Percentiles rank a stretch among this genome's conserved stretches.
These are phyloP conservation scores for Hoplias malabaricus DNA, from an alignment of 2,113 vertebrate genomes.

Conservation along the genomic window DNA sequence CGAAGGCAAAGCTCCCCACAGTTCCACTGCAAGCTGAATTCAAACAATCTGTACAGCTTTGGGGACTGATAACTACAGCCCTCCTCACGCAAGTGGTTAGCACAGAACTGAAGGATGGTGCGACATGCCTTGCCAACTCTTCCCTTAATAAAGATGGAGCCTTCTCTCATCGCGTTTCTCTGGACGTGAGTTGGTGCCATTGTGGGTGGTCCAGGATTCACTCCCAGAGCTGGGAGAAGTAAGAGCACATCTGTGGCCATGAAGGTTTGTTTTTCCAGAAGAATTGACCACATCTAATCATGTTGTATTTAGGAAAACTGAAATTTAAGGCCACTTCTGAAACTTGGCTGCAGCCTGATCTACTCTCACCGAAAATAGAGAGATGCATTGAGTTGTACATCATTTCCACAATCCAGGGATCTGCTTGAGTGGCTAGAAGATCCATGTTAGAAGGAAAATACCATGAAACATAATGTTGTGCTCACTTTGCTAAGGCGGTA, in stretches of 20 bases:
- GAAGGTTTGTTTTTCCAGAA: slow-evolving; percentile 37
- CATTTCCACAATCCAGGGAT: too few species aligned
- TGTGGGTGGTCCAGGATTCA: slow-evolving; percentile 38
- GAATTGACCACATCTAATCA: slow-evolving; percentile 35
- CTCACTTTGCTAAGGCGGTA: too few species aligned
- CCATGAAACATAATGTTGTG: neutral
- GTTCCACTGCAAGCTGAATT: too few species aligned
- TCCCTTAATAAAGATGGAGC: neutral
- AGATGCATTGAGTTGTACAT: neutral
- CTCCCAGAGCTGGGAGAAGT: neutral
- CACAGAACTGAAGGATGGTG: neutral
- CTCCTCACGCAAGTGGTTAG: neutral
- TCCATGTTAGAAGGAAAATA: too few species aligned
- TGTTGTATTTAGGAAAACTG: slow-evolving; percentile 16
- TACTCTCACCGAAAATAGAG: neutral
- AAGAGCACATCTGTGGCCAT: slow-evolving; percentile 14
- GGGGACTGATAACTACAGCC: neutral
- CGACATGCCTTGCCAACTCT: neutral
- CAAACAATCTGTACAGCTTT: too few species aligned
- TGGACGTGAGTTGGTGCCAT: neutral
- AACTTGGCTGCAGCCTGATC: neutral
- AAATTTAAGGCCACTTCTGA: neutral
- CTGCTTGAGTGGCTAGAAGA: too few species aligned
- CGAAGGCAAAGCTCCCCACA: too few species aligned
- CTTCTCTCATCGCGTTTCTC: neutral